Percentiles rank a stretch among this genome's conserved stretches.
Conservation (phyloP, 2,113 vertebrate genomes). For the Caranx ignobilis region DNA sequence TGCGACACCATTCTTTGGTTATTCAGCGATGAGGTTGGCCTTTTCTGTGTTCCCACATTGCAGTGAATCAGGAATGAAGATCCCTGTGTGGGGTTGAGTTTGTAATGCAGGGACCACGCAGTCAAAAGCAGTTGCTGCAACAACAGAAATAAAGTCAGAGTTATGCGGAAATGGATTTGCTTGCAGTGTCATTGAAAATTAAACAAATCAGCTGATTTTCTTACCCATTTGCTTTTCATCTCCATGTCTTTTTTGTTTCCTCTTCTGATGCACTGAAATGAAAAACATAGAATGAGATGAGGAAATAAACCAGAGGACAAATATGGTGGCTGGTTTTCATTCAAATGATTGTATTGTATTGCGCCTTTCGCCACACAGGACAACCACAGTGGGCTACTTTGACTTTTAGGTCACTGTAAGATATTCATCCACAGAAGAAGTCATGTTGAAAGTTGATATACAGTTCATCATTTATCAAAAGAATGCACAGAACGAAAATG, state of each 20-base stretch:
- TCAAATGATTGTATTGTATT: not conserved
- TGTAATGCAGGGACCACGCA: constrained; percentile 15
- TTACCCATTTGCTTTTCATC: constrained; percentile 63
- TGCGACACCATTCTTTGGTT: constrained; percentile 50
- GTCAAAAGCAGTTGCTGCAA: constrained; percentile 30
- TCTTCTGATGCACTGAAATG: constrained; percentile 65
- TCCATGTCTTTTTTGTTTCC: constrained; percentile 22
- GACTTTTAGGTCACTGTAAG: not conserved
- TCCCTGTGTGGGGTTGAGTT: not conserved
- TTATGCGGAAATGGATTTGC: not conserved
- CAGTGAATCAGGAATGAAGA: constrained; percentile 22
- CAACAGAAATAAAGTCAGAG: not conserved
- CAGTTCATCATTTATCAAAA: not conserved
- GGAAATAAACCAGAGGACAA: constrained; percentile 9
- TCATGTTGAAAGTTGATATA: not conserved
- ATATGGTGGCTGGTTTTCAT: not conserved
- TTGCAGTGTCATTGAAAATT: not conserved
- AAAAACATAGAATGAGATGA: constrained; percentile 5
- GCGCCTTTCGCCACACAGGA: too few species aligned
- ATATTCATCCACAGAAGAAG: not conserved
- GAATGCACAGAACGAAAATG: not conserved
- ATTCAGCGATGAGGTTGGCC: constrained; percentile 57
- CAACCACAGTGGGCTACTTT: too few species aligned
- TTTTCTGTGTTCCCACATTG: constrained; percentile 54
- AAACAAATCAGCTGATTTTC: not conserved